phyloP scores from a whole-genome alignment of 2,113 vertebrate genomes.

The Sterrhoptilus dennistouni region DNA sequence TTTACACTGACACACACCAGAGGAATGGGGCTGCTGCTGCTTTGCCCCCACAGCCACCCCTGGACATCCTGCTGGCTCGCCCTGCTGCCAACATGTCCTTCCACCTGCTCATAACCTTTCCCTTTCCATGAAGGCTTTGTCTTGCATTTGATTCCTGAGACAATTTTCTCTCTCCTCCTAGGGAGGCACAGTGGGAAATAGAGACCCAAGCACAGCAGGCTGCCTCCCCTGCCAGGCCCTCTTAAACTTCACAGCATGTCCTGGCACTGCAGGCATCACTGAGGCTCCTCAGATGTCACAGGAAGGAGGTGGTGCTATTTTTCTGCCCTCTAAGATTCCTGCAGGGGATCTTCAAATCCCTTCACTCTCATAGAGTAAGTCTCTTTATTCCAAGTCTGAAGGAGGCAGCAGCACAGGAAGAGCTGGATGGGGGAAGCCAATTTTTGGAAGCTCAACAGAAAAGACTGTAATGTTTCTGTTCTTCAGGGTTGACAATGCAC shows the following conservation, averaged over 20 bases:
- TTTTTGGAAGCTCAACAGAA: background rate
- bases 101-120: background rate
- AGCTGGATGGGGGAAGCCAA: background rate
- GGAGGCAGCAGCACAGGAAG: background rate
- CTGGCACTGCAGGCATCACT: background rate
- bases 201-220: background rate
- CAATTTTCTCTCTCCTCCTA: background rate
- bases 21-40: background rate
- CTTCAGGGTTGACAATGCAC: background rate
- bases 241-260: background rate
- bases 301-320: background rate
- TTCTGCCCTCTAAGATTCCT: background rate
- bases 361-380: background rate
- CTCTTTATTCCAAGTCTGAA: background rate
- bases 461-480: background rate
- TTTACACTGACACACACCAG: background rate
- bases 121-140: background rate
- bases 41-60: accelerated
- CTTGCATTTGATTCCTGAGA: background rate
- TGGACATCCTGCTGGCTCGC: accelerated
- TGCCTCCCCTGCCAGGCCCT: background rate
- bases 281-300: background rate
- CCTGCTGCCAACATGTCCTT: background rate
- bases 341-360: background rate
- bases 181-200: background rate